Percentiles rank a stretch among this genome's conserved stretches.
Conservation (phyloP, 2,888 invertebrate genomes). For the Uropetala carovei region DNA sequence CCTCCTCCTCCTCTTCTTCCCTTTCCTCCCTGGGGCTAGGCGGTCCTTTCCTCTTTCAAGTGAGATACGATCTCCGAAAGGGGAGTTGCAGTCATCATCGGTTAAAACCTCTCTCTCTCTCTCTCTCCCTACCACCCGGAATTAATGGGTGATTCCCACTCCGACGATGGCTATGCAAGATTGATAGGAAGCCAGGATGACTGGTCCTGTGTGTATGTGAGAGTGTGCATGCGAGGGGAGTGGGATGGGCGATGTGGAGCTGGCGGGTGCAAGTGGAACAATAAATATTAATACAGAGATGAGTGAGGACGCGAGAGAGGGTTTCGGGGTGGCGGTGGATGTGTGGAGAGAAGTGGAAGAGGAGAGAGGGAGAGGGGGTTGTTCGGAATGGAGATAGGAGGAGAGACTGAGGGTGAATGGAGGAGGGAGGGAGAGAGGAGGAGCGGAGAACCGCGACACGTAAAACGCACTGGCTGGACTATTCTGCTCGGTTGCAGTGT, state of each 20-base stretch:
- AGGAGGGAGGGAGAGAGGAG: constrained; percentile 3
- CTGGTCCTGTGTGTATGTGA: constrained; percentile 37
- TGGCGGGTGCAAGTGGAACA: constrained; percentile 34
- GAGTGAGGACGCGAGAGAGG: neutral
- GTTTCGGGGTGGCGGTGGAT: constrained; percentile 21
- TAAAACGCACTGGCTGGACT: constrained; percentile 12
- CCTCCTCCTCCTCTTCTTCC: neutral
- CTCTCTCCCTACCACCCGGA: neutral
- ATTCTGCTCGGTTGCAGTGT: neutral
- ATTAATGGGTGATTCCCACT: constrained; percentile 50
- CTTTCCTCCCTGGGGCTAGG: neutral
- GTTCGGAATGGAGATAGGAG: neutral
- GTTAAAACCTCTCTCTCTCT: neutral
- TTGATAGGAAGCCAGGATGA: constrained; percentile 52
- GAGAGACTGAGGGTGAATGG: neutral
- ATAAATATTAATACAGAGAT: constrained; percentile 56
- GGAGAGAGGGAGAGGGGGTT: too few species aligned
- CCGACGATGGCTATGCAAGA: constrained; percentile 54
- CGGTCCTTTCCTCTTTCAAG: neutral
- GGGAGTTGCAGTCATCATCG: constrained; percentile 52
- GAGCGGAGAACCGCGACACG: neutral
- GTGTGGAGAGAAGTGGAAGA: neutral
- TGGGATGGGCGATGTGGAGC: neutral
- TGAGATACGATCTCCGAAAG: constrained; percentile 17
- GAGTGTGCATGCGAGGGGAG: neutral